These are phyloP conservation scores for Alviniconcha marisindica DNA, from an alignment of 1,140 invertebrate genomes.

Conservation along the genomic window DNA sequence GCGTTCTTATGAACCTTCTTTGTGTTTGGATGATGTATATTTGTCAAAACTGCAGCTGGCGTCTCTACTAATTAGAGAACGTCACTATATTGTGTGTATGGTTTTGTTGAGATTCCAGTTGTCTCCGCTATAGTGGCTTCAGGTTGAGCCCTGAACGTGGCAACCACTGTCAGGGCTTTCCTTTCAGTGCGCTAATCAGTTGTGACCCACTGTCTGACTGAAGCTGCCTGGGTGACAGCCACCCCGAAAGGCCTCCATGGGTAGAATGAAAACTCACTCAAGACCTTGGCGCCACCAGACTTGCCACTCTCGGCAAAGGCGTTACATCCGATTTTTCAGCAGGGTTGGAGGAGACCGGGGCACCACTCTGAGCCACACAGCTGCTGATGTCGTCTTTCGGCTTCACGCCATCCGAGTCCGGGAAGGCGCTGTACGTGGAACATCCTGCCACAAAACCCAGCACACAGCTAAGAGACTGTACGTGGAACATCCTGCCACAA, in stretches of 20 bases:
- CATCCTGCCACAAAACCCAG: neutral
- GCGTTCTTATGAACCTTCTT: no score
- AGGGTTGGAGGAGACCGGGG: neutral
- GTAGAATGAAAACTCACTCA: conserved; percentile 32
- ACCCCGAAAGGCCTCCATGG: no score
- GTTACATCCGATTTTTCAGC: conserved; percentile 30
- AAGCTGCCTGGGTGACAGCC: no score
- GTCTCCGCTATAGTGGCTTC: neutral
- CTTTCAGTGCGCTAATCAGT: no score
- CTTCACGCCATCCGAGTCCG: neutral
- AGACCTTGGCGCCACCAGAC: neutral
- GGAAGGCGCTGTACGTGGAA: conserved; percentile 13
- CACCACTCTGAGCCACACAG: conserved; percentile 25
- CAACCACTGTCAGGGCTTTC: neutral
- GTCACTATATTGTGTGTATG: no score
- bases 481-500: no score
- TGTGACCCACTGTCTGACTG: no score
- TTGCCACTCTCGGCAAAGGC: conserved; percentile 29
- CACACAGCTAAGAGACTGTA: no score
- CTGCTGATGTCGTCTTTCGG: neutral
- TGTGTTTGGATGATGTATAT: no score
- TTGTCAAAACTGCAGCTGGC: no score
- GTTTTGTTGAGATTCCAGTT: no score
- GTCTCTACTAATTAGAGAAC: no score
- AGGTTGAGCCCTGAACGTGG: neutral